Base-by-base conservation (phyloP, 1,140 invertebrate genomes). In the Panonychus citri region DNA sequence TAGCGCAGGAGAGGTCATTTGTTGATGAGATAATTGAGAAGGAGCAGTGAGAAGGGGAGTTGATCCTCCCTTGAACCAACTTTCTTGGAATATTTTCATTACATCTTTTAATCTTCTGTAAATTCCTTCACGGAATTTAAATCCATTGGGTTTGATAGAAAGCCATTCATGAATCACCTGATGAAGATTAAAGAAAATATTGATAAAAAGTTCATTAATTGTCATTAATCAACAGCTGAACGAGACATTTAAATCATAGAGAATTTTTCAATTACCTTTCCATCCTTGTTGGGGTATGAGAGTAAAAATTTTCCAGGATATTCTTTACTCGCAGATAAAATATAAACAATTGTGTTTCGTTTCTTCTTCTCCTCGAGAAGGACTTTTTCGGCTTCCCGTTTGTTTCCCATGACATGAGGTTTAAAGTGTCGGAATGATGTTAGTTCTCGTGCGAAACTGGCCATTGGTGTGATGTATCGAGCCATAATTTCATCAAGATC, bases 401-500 rank as follows among this genome's bases (percentile, higher is more conserved):
- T 62, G 42, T 68, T 66, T 15, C 65, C 65, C 19, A 61, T 61
- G 34, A 66, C 53, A 21, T 63, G 60, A 53, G 65, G 61, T 26
- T 48, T 52, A 55, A 57, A 66, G 54, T 65, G 64, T 66, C 90
- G 91, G 68, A 91, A 95, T 24, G 80, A 77, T 15, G 93, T 70
- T 27, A 98, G 74, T 66, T 98, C 93, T 1, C 88, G 75, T 1
- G 85, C 87, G 66, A 83, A 82, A 0, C 79, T 75, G 3, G 93
- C 90, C 88, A 99, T 94, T 0, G 93, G 94, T 61, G 85, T 89
- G 5, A 99, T 81, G 69, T 94, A 78, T 13, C 91, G 77, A 0
- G 93, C 91, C 39, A 98, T 87, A 49, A 99, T 99, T 81, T 99
- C 94, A 71, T 99, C 94, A 17, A 98, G 70, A 72, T 98, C 94